Evolutionary conservation across 2,797 vertebrate genomes (phyloP), one percentile per base, ranked within the genome.

Genomic region (Dallia pectoralis): DNA sequence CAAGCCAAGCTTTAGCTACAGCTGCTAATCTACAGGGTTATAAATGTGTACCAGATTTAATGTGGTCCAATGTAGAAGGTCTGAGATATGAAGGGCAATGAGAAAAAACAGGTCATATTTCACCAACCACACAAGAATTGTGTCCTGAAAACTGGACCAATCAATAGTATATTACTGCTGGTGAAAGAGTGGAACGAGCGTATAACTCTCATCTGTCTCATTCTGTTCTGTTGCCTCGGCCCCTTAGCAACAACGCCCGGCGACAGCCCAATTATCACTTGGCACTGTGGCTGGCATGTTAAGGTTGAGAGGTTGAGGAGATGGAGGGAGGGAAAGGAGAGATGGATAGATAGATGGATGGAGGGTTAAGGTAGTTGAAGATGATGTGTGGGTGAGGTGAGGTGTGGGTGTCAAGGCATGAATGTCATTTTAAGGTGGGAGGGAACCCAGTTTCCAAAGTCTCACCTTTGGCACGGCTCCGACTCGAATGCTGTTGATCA

Each of bases 401-500:
- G 27, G 30, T 0, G 14, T 4, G 1, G 65, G 4, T 44, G 30
- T 40, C 65, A 62, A 47, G 1, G 74, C 11, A 27, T 29, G 44
- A 63, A 53, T 53, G 70, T 67, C 70, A 72, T 69, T 69, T 66
- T 51, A 72, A 71, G 69, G 72, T 33, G 70, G 68, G 73, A 0
- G 72, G 48, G 71, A 77, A 85, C 73, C 1, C 70, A 76, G 62
- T 81, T 74, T 75, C 15, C 22, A 33, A 74, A 59, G 80, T 76
- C 90, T 93, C 92, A 99, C 98, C 96, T 96, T 99, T 74, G 96
- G 96, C 77, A 95, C 87, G 32, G 93, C 88, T 81, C 95, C 96
- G 56, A 92, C 91, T 1, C 97, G 96, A 78, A 99, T 95, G 69
- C 97, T 99, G 94, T 99, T 99, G 93, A 99, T 97, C 80, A 99